phyloP scores from a whole-genome alignment of 2,888 invertebrate species.

The Folsomia candida region DNA sequence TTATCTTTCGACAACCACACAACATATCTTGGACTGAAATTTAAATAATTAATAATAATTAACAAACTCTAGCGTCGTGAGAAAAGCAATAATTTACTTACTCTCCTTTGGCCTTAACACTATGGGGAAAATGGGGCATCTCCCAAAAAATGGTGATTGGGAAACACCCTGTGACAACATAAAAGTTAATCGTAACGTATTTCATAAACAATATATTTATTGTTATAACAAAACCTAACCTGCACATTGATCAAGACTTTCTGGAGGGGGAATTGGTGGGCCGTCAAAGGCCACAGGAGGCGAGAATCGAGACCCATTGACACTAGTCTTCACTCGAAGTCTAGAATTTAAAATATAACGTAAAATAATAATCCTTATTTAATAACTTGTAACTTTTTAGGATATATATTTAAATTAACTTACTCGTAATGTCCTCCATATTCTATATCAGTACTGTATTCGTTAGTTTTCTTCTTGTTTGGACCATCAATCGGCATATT shows the following conservation, averaged over 20 bases:
- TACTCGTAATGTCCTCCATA: slow-evolving; percentile 33
- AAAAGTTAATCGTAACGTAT: too few relatives aligned
- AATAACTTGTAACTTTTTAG: not conserved
- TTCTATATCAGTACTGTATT: not conserved
- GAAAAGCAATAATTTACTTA: slow-evolving; percentile 10
- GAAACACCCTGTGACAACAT: too few relatives aligned
- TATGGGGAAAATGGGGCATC: slow-evolving; percentile 20
- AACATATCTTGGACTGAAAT: slow-evolving; percentile 41
- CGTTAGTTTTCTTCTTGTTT: not conserved
- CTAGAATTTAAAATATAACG: not conserved
- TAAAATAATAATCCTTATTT: too few relatives aligned
- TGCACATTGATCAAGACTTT: slow-evolving; percentile 59
- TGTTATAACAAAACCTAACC: too few relatives aligned
- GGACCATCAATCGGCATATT: slow-evolving; percentile 56
- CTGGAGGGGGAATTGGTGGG: slow-evolving; percentile 64
- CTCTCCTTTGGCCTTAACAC: slow-evolving; percentile 28
- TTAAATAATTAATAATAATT: not conserved
- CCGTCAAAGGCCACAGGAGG: slow-evolving; percentile 59
- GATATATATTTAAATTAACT: slow-evolving; percentile 22
- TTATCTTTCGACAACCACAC: slow-evolving; percentile 46
- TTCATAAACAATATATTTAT: too few relatives aligned
- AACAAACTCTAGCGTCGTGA: not conserved
- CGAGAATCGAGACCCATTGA: slow-evolving; percentile 56
- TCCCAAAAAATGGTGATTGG: slow-evolving; percentile 37
- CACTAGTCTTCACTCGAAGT: slow-evolving; percentile 58